phyloP scores from a whole-genome alignment of 2,113 vertebrate species.

The Chitala chitala region DNA sequence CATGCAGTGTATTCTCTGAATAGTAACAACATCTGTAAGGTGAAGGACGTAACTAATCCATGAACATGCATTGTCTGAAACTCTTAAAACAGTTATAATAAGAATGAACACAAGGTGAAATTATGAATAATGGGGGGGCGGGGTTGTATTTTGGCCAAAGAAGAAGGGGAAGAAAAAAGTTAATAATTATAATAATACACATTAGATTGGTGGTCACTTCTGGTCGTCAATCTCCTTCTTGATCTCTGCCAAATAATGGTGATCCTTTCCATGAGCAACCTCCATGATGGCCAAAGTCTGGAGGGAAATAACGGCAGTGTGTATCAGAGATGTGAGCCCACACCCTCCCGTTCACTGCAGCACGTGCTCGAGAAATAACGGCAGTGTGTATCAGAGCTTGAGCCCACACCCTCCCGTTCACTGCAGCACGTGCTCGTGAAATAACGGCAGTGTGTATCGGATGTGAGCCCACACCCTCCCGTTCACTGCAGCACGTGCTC shows the following conservation, averaged over 20 bases:
- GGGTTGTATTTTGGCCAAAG: neutral
- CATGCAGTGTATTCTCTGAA: slow-evolving; percentile 4
- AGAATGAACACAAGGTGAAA: neutral
- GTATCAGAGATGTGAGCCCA: too few species aligned
- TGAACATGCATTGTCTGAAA: neutral
- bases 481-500: neutral
- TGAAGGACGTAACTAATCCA: neutral
- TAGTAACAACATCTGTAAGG: neutral
- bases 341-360: neutral
- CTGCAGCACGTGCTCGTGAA: neutral
- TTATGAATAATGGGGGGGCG: neutral
- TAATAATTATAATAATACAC: neutral
- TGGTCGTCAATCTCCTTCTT: slow-evolving; percentile 83
- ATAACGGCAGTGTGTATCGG: neutral
- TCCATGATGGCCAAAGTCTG: slow-evolving; percentile 94
- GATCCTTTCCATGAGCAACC: slow-evolving; percentile 90
- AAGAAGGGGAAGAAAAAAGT: neutral
- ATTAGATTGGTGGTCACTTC: slow-evolving; percentile 36
- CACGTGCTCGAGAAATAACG: neutral
- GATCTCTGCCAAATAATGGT: slow-evolving; percentile 89
- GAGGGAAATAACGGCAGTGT: slow-evolving; percentile 25
- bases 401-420: neutral
- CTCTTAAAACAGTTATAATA: neutral
- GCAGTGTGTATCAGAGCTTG: neutral
- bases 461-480: neutral